These are phyloP conservation scores for Lophius americanus DNA, from an alignment of 2,797 vertebrate genomes.

Conservation along the genomic window DNA sequence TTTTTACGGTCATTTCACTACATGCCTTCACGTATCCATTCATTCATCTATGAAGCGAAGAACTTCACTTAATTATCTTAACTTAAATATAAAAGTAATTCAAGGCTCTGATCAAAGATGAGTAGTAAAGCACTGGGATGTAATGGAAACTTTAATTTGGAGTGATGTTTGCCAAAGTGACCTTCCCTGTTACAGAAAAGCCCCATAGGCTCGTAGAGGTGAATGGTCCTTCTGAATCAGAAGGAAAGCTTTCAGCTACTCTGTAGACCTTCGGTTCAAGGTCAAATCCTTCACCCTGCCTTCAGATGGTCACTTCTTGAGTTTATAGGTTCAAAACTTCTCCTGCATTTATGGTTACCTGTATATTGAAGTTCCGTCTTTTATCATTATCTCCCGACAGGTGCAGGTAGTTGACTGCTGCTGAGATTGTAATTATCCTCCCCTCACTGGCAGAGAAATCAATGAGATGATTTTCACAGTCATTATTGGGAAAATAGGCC, in stretches of 20 bases:
- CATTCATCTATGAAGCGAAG: no score
- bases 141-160: constrained; percentile 39
- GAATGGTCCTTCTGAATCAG: constrained; percentile 4
- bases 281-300: constrained; percentile 39
- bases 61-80: no score
- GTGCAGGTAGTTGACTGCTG: constrained; percentile 30
- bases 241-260: constrained; percentile 31
- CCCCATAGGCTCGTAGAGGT: constrained; percentile 26
- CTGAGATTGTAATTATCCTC: constrained; percentile 72
- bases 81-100: constrained; percentile 11
- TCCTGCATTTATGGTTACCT: constrained; percentile 8
- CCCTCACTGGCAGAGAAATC: constrained; percentile 55
- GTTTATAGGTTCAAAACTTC: constrained; percentile 35
- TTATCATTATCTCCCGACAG: constrained; percentile 32
- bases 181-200: no score
- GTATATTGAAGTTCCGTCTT: neutral
- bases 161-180: constrained; percentile 30
- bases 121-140: constrained; percentile 30
- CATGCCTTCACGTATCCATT: neutral
- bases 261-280: constrained; percentile 27
- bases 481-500: constrained; percentile 49
- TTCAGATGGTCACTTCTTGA: neutral
- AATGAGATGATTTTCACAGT: constrained; percentile 47
- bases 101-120: constrained; percentile 26
- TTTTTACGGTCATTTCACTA: neutral